phyloP scores from a whole-genome alignment of 2,113 vertebrate genomes.

The Suricata suricatta region DNA sequence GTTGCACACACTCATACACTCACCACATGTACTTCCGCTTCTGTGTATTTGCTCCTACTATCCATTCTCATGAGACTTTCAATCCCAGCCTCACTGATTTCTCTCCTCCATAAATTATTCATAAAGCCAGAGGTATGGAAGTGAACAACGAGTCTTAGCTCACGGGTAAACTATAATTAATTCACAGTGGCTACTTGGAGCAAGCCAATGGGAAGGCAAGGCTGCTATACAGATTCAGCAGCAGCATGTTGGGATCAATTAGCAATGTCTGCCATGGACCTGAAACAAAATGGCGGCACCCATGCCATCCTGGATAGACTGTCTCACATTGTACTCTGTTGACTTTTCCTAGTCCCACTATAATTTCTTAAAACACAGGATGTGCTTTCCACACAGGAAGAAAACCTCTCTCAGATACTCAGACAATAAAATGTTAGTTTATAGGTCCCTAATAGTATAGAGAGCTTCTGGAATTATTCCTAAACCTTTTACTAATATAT shows the following conservation, averaged over 20 bases:
- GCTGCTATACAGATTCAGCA: not conserved
- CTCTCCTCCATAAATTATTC: not conserved
- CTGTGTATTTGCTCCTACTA: not conserved
- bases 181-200: not conserved
- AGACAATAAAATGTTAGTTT: slow-evolving; percentile 21
- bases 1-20: not conserved
- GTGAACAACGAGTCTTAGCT: not conserved
- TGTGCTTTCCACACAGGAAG: not conserved
- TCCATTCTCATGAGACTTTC: not conserved
- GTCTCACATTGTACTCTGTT: not conserved
- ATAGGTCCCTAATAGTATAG: not conserved
- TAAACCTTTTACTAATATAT: slow-evolving; percentile 24
- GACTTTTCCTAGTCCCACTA: not conserved
- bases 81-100: not conserved
- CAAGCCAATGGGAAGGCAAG: not conserved
- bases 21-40: not conserved
- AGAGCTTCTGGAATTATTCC: not conserved
- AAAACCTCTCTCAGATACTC: not conserved
- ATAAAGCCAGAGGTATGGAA: not conserved
- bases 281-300: not conserved
- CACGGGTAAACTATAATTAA: not conserved
- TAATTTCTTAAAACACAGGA: slow-evolving; percentile 38
- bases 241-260: not conserved
- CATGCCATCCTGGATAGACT: not conserved
- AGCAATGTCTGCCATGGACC: not conserved